Base-by-base conservation (phyloP, 2,888 invertebrate species). In the Altica lythri region DNA sequence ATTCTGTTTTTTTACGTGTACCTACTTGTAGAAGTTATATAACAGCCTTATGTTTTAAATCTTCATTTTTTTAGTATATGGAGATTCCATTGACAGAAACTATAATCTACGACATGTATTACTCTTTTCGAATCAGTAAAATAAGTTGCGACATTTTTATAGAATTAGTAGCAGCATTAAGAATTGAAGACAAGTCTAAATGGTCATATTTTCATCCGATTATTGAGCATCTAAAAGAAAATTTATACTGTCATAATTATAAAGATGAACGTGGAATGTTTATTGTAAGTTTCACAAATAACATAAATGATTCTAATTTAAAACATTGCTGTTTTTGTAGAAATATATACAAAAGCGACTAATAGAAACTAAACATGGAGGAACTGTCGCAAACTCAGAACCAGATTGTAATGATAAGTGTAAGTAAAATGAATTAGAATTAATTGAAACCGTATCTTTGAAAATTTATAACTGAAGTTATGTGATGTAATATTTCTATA, bases 111-210 rank as follows among this genome's bases (percentile, higher is more conserved):
- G 58, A 64, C 10, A 53, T 60, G 2, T 45, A 32, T 12, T 61
- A 59, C 8, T 57, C 59, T 5, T 64, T 55, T 18, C 37, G 50
- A 17, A 47, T 50, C 13, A 55, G 50, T 13, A 40, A 61, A 18
- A 45, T 56, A 5, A 48, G 19, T 18, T 64, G 64, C 29, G 55
- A 57, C 25, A 35, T 55, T 12, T 8, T 59, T 8, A 43, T 64
- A 3, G 35, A 48, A 8, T 27, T 62, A 19, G 59, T 58, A 54
- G 32, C 49, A 22, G 16, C 13, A 0, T 17, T 56, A 13, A 46
- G 37, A 6, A 10, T 22, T n/a, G 25, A 19, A 2, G 12, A 16
- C 4, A 35, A 14, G 5, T 25, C 13, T 12, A 55, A 54, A 12
- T 61, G 58, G 61, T 10, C 12, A 9, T 27, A 32, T 8, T 53